These are phyloP conservation scores for Hypsibius dujardini DNA, from an alignment of 1,140 invertebrate species.

Conservation along the genomic window DNA sequence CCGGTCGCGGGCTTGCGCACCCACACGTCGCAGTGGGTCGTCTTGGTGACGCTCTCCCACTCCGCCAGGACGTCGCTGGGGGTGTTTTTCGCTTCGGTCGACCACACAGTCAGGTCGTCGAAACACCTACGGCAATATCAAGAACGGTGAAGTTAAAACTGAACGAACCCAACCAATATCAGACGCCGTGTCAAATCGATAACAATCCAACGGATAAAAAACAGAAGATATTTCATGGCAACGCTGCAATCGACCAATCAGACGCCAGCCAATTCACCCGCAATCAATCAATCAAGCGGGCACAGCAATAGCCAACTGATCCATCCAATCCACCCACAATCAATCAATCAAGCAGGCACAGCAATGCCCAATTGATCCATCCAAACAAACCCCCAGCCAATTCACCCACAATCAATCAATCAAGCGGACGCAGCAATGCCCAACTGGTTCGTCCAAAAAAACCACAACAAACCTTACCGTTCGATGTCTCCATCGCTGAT, in stretches of 20 bases:
- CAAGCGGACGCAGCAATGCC: too few relatives aligned
- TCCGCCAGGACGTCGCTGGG: neutral
- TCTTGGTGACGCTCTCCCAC: constrained; percentile 5
- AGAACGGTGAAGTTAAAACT: too few relatives aligned
- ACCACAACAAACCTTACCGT: neutral
- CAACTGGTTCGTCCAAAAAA: too few relatives aligned
- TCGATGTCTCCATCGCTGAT: neutral
- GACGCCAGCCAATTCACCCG: neutral
- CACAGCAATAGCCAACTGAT: neutral
- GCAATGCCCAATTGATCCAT: neutral
- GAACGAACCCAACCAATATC: too few relatives aligned
- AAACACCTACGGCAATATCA: neutral
- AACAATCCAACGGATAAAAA: neutral
- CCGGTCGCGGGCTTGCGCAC: too few relatives aligned
- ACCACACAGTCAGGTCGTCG: neutral
- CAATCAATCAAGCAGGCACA: neutral
- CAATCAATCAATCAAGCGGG: neutral
- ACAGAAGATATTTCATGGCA: neutral
- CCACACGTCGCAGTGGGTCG: neutral
- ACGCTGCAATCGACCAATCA: too few relatives aligned
- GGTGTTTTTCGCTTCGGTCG: neutral
- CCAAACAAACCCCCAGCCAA: too few relatives aligned
- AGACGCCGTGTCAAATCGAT: neutral
- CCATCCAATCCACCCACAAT: too few relatives aligned
- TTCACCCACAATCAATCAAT: too few relatives aligned